Conservation (phyloP, 2,113 vertebrate species). For the Dipodomys spectabilis region DNA sequence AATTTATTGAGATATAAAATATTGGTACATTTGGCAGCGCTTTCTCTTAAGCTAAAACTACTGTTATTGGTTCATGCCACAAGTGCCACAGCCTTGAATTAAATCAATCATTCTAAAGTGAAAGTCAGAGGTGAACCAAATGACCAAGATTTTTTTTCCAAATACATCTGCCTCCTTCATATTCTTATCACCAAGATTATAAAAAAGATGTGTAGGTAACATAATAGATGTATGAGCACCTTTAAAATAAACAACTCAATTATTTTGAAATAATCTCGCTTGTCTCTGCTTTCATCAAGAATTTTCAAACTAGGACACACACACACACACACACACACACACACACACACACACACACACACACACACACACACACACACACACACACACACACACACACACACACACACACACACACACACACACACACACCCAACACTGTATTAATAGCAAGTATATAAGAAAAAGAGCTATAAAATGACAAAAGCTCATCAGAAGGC, state of each 20-base stretch:
- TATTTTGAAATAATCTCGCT: slow-evolving; percentile 4
- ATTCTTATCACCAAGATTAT: slow-evolving; percentile 39
- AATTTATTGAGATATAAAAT: slow-evolving; percentile 61
- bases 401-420: too few relatives aligned
- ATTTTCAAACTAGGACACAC: slow-evolving; percentile 44
- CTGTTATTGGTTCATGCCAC: slow-evolving; percentile 7
- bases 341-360: too few relatives aligned
- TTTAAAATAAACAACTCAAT: background rate
- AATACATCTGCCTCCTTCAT: background rate
- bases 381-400: too few relatives aligned
- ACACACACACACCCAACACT: background rate
- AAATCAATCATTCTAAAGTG: slow-evolving; percentile 38
- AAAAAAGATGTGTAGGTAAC: slow-evolving; percentile 24
- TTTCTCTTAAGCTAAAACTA: slow-evolving; percentile 48
- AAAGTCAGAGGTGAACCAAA: background rate
- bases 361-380: too few relatives aligned
- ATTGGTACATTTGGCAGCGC: slow-evolving; percentile 11
- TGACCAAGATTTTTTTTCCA: background rate
- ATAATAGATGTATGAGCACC: too few relatives aligned
- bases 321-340: too few relatives aligned
- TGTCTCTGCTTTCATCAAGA: background rate
- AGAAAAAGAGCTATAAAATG: slow-evolving; percentile 25
- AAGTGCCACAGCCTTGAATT: slow-evolving; percentile 14
- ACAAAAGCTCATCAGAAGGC: slow-evolving; percentile 21
- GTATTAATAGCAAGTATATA: slow-evolving; percentile 15